Base-by-base conservation (phyloP, 2,113 vertebrate species). In the Elephas maximus region DNA sequence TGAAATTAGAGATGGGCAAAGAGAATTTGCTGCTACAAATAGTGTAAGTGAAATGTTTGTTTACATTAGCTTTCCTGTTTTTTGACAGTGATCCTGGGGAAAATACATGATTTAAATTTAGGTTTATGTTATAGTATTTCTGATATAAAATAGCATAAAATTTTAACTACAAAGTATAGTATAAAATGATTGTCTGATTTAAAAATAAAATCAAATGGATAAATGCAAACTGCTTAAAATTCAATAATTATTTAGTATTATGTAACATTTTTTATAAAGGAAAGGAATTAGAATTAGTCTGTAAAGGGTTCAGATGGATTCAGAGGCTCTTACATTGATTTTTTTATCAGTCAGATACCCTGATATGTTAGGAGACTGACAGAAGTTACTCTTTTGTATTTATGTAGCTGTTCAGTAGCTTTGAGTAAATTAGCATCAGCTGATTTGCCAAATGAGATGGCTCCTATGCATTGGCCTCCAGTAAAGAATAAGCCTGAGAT, bases 1-100 rank as follows among this genome's bases (percentile, higher is more conserved):
- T 69, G 99, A 99, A 98, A 98, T 99, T 97, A 99, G 99, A 98
- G 99, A 99, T 51, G 99, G 99, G 63, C 99, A 99, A 95, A 99
- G 99, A 97, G 99, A 99, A 63, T 99, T 99, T 98, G 99, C 99
- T 97, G 99, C 99, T 98, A 99, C 99, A 51, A 99, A 99, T 97
- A 99, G 99, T 97, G 99, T 99, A 98, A 99, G 99, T 99, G 93
- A 85, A 93, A 91, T 63, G 57, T 89, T 96, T 95, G 62, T 65
- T 81, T 94, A 30, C 23, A 48, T 92, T 93, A 94, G 57, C 33
- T 51, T 97, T 88, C 17, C 24, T 91, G 4, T 74, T 14, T 51
- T 95, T 96, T 94, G 6, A 81, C 44, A 77, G 5, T 93, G 45
- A 94, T 93, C 33, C n/a, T 80, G 9, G 15, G 26, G 8, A 33